Percentiles rank a stretch among this genome's conserved stretches.
Evolutionary conservation across 2,113 vertebrate species (phyloP).

Genomic region (Prochilodus magdalenae): DNA sequence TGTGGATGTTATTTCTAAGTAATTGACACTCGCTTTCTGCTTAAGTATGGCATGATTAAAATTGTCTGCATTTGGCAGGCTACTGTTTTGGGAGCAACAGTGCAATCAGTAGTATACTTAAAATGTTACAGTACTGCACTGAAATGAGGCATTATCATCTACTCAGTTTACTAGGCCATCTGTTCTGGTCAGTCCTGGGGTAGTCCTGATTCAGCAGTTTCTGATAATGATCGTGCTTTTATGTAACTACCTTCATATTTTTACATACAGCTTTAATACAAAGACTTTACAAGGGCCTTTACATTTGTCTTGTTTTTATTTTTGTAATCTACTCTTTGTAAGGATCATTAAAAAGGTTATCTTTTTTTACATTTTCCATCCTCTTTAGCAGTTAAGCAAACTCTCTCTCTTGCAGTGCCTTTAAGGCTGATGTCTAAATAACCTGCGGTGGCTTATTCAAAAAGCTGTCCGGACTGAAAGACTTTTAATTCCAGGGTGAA

Average conservation of each 20-base stretch:
- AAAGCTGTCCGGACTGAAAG: too few relatives aligned
- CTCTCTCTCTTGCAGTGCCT: too few relatives aligned
- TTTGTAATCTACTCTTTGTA: too few relatives aligned
- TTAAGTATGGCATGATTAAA: background rate
- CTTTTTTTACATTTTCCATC: too few relatives aligned
- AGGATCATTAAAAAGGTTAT: too few relatives aligned
- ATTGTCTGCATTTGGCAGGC: background rate
- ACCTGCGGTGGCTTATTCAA: too few relatives aligned
- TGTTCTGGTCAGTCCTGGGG: background rate
- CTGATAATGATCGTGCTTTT: background rate
- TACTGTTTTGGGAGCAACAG: background rate
- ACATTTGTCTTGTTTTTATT: background rate
- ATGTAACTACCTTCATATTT: too few relatives aligned
- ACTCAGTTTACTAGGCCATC: background rate
- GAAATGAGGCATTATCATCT: background rate
- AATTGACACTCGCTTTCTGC: background rate
- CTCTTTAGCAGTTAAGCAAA: too few relatives aligned
- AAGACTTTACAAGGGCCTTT: background rate
- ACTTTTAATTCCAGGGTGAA: too few relatives aligned
- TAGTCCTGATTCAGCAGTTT: background rate
- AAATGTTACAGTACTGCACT: background rate
- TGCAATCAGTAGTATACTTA: too few relatives aligned
- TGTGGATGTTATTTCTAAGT: background rate
- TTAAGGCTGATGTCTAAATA: too few relatives aligned
- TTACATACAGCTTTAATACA: too few relatives aligned